A percentile compares a stretch with the other conserved stretches of the same genome.
These are phyloP conservation scores for Portunus trituberculatus DNA, from an alignment of 1,140 invertebrate species.

Conservation along the genomic window DNA sequence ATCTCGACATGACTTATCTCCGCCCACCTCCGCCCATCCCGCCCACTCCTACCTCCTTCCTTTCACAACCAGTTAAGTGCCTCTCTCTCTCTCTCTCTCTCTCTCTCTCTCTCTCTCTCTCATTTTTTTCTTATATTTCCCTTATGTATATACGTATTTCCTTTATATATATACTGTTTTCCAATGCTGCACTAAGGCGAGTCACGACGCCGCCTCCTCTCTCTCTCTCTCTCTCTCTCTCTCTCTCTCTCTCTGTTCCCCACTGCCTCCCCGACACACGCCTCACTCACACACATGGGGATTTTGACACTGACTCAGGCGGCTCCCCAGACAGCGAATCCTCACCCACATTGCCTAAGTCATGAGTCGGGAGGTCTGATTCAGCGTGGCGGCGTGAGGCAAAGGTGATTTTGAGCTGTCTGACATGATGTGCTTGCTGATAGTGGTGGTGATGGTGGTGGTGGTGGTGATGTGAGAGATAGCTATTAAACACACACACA, in stretches of 20 bases:
- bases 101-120: not conserved
- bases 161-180: too few species aligned
- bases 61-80: too few species aligned
- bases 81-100: too few species aligned
- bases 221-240: constrained; percentile 22
- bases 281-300: not conserved
- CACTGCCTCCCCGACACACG: not conserved
- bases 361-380: too few species aligned
- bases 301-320: not conserved
- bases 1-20: too few species aligned
- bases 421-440: not conserved
- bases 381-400: not conserved
- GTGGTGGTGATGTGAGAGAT: not conserved
- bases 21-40: too few species aligned
- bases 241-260: not conserved
- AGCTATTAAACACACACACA: not conserved
- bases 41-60: too few species aligned
- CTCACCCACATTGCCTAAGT: not conserved
- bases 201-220: not conserved
- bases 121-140: too few species aligned
- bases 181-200: too few species aligned
- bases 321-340: not conserved
- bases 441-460: not conserved
- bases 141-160: too few species aligned
- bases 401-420: not conserved